Base-by-base conservation (phyloP, 2,888 invertebrate species). In the Resseliella maxima region DNA sequence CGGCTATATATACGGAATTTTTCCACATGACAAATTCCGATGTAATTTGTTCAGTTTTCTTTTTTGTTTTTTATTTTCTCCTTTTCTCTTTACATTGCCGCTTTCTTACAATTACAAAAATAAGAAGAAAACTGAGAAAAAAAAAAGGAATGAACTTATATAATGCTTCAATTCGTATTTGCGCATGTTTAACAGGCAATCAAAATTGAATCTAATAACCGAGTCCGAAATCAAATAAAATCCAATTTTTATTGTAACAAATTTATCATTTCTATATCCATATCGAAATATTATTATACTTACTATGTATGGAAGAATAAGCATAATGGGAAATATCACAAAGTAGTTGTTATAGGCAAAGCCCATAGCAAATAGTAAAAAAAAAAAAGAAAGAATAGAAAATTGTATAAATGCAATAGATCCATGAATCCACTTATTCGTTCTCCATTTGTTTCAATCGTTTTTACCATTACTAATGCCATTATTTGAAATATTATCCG, bases 181-280 rank as follows among this genome's bases (percentile, higher is more conserved):
- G 59, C n/a, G 24, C 24, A 59, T 59, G 24, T 59, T 59, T 59
- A 59, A 59, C 24, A 59, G 59, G 59, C 59, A 24, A 59, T 59
- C 59, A 24, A 59, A 59, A 59, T 59, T n/a, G 59, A 59, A 59
- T 59, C 59, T 24, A 59, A 24, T 59, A 59, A 24, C n/a, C 5
- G n/a, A 59, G 15, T 24, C 24, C 59, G 24, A 24, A 59, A 59
- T 59, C 59, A 24, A 59, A 41, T 41, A 41, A 41, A 41, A 41
- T 41, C 41, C 41, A 12, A 41, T 41, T 41, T 12, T 41, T 41
- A n/a, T n/a, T n/a, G n/a, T n/a, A n/a, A n/a, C n/a, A n/a, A n/a
- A 8, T 50, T 41, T 41, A 41, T 41, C 41, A 12, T 41, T 41
- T 41, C 5, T 41, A 41, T 41, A 41, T 41, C 12, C n/a, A n/a